Base-by-base conservation (phyloP, 1,140 invertebrate genomes). In the Hylaeus volcanicus region DNA sequence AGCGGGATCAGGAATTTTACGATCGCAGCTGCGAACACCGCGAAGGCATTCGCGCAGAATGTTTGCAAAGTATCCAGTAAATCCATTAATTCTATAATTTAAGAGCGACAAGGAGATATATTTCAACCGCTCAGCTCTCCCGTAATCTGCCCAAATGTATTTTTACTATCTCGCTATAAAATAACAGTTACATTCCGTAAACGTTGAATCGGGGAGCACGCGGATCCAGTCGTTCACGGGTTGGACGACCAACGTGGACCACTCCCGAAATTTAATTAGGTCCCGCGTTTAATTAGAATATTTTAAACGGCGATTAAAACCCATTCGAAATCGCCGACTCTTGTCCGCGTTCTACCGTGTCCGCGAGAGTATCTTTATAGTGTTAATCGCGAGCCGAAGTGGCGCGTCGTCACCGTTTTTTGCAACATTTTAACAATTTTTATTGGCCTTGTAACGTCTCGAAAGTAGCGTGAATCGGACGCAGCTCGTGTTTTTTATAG, bases 51-150 rank as follows among this genome's bases (percentile, higher is more conserved):
- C 79, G 53, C 61, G 48, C 81, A 68, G 41, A 70, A 83, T 81
- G 48, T 85, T 85, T 81, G 56, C 63, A n/a, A 82, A 72, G 14
- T 82, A 82, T 79, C 63, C 79, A 26, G 43, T 56, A 72, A 86
- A 86, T 83, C 69, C 84, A 86, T 86, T 86, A 83, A 82, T 53
- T 76, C 55, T 76, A 83, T 79, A 80, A 86, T 79, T 80, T 86
- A 86, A 74, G 63, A 55, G 64, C 61, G 68, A 9, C 3, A 9
- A 14, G 41, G 39, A 69, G 72, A 86, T 73, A 65, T 83, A 86
- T 86, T n/a, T 85, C 80, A 70, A 26, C 15, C 39, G 39, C 56
- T 37, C 81, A 39, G 15, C 41, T 81, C 66, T 73, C 51, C 9
- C 51, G 80, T 77, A 74, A 69, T 81, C 76, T 64, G 53, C 60